A percentile compares a stretch with the other conserved stretches of the same genome.
Conservation (phyloP, 2,888 invertebrate species). For the Epistrophe grossulariae region DNA sequence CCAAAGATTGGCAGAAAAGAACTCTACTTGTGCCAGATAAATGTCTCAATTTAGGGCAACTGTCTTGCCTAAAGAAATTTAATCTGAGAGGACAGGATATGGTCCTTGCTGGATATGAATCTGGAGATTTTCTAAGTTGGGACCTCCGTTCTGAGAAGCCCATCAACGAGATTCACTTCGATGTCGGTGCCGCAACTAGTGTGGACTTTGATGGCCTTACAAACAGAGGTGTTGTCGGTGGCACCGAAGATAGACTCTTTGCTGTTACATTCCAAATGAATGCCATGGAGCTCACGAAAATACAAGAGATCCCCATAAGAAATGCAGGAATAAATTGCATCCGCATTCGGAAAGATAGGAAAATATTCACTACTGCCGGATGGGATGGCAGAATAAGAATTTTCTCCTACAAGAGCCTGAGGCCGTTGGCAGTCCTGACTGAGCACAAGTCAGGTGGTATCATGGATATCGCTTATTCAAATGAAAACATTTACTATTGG, state of each 20-base stretch:
- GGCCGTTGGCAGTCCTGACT: conserved; percentile 89
- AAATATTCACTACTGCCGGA: conserved; percentile 90
- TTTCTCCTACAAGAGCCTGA: conserved; percentile 91
- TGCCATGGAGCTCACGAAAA: conserved; percentile 85
- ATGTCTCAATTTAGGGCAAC: conserved; percentile 84
- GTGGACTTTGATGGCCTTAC: conserved; percentile 88
- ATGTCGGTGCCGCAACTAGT: conserved; percentile 88
- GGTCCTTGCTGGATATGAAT: conserved; percentile 90
- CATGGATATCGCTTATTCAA: conserved; percentile 89
- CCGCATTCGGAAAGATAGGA: conserved; percentile 88
- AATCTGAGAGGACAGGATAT: conserved; percentile 84
- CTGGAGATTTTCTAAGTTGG: conserved; percentile 90
- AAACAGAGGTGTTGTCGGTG: conserved; percentile 88
- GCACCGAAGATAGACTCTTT: conserved; percentile 80
- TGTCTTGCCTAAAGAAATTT: conserved; percentile 86
- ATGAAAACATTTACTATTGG: conserved; percentile 87
- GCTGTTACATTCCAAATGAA: conserved; percentile 81
- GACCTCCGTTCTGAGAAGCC: conserved; percentile 86
- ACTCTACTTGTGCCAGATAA: conserved; percentile 82
- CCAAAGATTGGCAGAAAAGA: conserved; percentile 82
- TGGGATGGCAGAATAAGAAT: conserved; percentile 91
- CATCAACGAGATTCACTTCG: conserved; percentile 81
- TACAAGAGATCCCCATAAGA: conserved; percentile 87
- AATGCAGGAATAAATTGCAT: conserved; percentile 90
- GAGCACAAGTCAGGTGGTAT: conserved; percentile 90